Evolutionary conservation across 1,140 invertebrate genomes (phyloP), one percentile per base, ranked within the genome.

Genomic region (Thrips palmi): DNA sequence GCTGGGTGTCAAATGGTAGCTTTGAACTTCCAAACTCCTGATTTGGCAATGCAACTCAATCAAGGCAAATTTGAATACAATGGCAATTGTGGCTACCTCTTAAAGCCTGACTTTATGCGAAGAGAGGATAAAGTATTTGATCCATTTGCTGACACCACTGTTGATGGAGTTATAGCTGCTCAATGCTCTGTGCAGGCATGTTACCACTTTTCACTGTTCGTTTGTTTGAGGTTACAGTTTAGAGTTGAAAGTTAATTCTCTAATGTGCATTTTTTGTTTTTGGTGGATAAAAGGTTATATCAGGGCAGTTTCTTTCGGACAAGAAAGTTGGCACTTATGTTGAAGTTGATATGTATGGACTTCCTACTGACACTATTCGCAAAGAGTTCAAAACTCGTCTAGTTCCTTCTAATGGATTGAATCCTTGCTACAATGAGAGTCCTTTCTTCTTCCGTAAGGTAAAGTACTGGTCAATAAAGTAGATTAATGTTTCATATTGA

Each of bases 21-120:
- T 0, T 63, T 97, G 10, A 98, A 98, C 64, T 97, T 97, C 63
- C 93, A 98, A 71, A 97, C 92, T 10, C 78, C 92, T n/a, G 93
- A 97, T 67, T 64, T 98, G 43, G 89, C 89, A n/a, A 97, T 97
- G 89, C 93, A 98, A 64, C 64, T 97, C 39, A 98, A 97, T 64
- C 91, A 97, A 65, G 93, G 93, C 44, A 97, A 97, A 68, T 98
- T 97, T 62, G 93, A 97, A 58, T 92, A 93, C 54, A 94, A 93
- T 55, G 91, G 88, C 17, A 83, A 82, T 49, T 89, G 74, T 51
- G 91, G 93, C 5, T 97, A 93, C 62, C 63, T 98, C 10, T 62
- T 98, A 35, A 98, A 98, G 56, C 93, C 93, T 2, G 93, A 97
- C 58, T 98, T 97, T 63, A 97, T 97, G 91, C 66, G 93, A 45